Conservation (phyloP, 1,140 invertebrate genomes). For the Stegodyphus dumicola region DNA sequence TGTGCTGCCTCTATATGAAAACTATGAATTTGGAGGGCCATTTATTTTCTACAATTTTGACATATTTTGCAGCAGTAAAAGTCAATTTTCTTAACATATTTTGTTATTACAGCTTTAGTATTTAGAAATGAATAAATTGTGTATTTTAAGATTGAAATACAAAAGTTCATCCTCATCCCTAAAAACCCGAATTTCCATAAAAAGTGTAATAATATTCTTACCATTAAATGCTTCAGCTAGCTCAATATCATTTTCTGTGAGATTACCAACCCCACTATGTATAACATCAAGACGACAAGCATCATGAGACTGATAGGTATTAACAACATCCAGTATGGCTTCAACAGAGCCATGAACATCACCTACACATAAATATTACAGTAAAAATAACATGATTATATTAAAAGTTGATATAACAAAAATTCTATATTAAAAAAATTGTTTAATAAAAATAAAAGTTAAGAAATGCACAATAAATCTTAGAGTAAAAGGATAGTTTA, state of each 20-base stretch:
- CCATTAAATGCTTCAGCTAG: slow-evolving; percentile 85
- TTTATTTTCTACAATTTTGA: neutral
- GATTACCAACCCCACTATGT: slow-evolving; percentile 87
- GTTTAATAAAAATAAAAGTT: no score
- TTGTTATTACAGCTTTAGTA: neutral
- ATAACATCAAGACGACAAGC: slow-evolving; percentile 86
- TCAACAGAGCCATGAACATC: slow-evolving; percentile 93
- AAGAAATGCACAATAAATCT: no score
- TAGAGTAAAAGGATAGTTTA: no score
- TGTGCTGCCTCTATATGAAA: no score
- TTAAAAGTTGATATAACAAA: no score
- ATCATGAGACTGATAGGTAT: slow-evolving; percentile 83
- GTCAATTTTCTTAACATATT: neutral
- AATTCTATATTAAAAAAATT: no score
- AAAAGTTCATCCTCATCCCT: no score
- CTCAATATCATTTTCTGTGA: slow-evolving; percentile 86
- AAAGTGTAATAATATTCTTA: slow-evolving; percentile 65
- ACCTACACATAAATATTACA: slow-evolving; percentile 63
- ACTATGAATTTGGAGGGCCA: no score
- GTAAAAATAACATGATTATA: no score
- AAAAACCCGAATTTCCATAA: neutral
- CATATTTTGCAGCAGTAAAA: neutral
- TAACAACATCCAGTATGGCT: slow-evolving; percentile 90
- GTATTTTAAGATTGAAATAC: neutral
- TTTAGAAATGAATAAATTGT: neutral